Evolutionary conservation across 2,888 invertebrate species (phyloP).

Genomic region (Caenorhabditis panamensis): DNA sequence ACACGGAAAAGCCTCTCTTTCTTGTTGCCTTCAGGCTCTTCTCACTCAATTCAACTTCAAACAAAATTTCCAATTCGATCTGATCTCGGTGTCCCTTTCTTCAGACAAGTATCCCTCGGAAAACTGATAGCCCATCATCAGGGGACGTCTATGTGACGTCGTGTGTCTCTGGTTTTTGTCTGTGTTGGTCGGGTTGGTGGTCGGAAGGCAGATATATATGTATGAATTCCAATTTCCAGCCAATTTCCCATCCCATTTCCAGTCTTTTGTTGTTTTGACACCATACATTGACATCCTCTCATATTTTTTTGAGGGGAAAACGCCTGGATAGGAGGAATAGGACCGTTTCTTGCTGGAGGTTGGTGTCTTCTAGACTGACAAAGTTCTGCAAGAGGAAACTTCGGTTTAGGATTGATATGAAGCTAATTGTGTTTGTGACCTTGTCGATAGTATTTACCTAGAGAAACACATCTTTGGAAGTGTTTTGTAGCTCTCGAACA

Average conservation of each 20-base stretch:
- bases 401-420: too few relatives aligned
- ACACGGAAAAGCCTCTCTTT: constrained; percentile 8
- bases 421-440: too few relatives aligned
- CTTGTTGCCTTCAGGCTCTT: background rate
- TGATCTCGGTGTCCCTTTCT: background rate
- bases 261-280: constrained; percentile 11
- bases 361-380: too few relatives aligned
- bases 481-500: too few relatives aligned
- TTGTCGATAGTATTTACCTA: too few relatives aligned
- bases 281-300: background rate
- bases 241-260: constrained; percentile 31
- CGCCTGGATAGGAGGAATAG: background rate
- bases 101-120: constrained; percentile 44
- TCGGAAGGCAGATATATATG: constrained; percentile 23
- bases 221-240: constrained; percentile 33
- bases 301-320: background rate
- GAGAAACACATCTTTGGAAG: too few relatives aligned
- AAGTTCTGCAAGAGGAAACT: too few relatives aligned
- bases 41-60: too few relatives aligned
- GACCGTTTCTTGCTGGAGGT: background rate
- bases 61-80: background rate
- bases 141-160: too few relatives aligned
- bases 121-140: constrained; percentile 39
- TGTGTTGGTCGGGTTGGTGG: background rate
- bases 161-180: constrained; percentile 32